A percentile compares a stretch with the other conserved stretches of the same genome.
Conservation (phyloP, 2,797 vertebrate genomes). For the Melanotaenia nigrans region DNA sequence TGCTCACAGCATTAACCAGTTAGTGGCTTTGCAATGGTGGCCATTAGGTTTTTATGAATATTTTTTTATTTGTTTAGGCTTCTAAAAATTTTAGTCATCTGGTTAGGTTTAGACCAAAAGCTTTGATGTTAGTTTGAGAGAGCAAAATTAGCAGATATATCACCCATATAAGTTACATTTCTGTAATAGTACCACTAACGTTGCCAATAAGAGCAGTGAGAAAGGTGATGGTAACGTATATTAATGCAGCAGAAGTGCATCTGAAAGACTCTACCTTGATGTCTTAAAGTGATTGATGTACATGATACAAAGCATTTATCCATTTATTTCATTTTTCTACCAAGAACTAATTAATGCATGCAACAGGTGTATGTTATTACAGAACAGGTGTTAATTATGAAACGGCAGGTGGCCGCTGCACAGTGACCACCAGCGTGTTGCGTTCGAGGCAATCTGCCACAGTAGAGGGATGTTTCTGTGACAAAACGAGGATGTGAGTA, state of each 20-base stretch:
- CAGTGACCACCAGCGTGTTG: constrained; percentile 40
- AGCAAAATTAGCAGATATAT: no score
- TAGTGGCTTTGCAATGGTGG: no score
- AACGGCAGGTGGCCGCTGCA: constrained; percentile 62
- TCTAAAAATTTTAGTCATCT: no score
- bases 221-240: not conserved
- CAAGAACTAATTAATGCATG: constrained; percentile 41
- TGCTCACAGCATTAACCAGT: no score
- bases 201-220: not conserved
- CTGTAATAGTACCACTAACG: no score
- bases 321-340: constrained; percentile 49
- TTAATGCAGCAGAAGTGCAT: not conserved
- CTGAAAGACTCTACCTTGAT: constrained; percentile 13
- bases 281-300: not conserved
- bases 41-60: no score
- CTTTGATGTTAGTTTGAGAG: no score
- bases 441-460: constrained; percentile 49
- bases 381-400: constrained; percentile 65
- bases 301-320: constrained; percentile 39
- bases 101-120: no score
- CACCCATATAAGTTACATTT: no score
- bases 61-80: not conserved
- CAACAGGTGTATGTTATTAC: constrained; percentile 59
- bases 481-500: constrained; percentile 40
- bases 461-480: constrained; percentile 4